phyloP scores from a whole-genome alignment of 2,113 vertebrate genomes.

The Gulo gulo region DNA sequence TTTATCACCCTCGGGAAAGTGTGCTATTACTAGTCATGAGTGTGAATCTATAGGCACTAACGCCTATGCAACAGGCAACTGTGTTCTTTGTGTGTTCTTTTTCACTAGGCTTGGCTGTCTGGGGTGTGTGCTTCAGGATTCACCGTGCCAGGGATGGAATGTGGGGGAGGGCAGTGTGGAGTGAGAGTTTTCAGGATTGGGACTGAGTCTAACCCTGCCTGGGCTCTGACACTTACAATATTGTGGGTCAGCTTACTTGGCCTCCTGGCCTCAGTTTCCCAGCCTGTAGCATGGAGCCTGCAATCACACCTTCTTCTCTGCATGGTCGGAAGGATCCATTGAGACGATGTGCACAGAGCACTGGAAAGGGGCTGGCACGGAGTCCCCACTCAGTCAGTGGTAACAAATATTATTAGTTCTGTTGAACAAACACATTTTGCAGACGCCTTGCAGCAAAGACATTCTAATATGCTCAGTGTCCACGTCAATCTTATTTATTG shows the following conservation, averaged over 20 bases:
- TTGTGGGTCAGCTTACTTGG: background rate
- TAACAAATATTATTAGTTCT: conserved; percentile 54
- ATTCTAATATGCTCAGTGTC: conserved; percentile 69
- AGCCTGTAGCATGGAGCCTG: background rate
- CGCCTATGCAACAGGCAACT: accelerated
- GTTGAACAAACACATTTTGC: conserved; percentile 71
- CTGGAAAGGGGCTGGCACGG: background rate
- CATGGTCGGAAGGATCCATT: background rate
- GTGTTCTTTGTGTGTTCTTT: background rate
- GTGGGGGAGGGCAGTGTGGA: background rate
- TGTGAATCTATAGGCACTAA: background rate
- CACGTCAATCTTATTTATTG: conserved; percentile 68
- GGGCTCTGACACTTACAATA: background rate
- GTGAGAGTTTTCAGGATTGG: background rate
- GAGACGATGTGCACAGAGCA: too few relatives aligned
- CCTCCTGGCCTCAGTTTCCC: background rate
- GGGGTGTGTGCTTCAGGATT: background rate
- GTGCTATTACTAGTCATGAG: background rate
- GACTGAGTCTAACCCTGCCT: background rate
- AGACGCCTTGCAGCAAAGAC: conserved; percentile 51
- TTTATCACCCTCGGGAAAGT: background rate
- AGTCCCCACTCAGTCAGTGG: background rate
- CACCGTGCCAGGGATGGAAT: background rate
- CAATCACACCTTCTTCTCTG: background rate
- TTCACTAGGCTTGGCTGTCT: background rate